Evolutionary conservation across 2,888 invertebrate species (phyloP).

Genomic region (Tipula vernalis): DNA sequence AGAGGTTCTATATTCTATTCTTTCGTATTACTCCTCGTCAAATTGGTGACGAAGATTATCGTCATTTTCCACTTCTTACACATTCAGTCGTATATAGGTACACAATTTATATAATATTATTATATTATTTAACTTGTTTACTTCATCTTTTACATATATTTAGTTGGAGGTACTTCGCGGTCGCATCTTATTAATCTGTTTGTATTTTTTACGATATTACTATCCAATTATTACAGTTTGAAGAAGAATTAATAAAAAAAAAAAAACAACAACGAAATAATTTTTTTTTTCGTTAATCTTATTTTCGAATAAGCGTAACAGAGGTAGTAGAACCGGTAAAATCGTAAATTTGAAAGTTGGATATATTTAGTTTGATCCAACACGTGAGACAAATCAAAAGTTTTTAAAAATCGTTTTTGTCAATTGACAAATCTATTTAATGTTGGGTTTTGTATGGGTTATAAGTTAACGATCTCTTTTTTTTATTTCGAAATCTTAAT

Average conservation of each 20-base stretch:
- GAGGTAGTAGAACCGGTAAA: not conserved
- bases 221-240: not conserved
- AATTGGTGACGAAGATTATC: not conserved
- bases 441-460: not conserved
- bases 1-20: not conserved
- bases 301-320: not conserved
- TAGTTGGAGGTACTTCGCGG: not conserved
- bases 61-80: not conserved
- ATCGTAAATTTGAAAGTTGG: not conserved
- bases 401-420: not conserved
- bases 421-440: not conserved
- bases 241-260: not conserved
- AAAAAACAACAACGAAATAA: not conserved
- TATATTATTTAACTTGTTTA: not conserved
- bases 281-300: not conserved
- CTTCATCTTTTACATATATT: not conserved
- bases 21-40: not conserved
- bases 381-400: not conserved
- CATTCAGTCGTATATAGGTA: not conserved
- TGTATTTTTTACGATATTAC: not conserved
- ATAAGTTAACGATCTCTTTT: not conserved
- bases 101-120: not conserved
- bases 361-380: not conserved
- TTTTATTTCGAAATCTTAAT: not conserved
- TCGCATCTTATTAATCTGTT: not conserved